Percentiles rank a stretch among this genome's conserved stretches.
These are phyloP conservation scores for Pinna nobilis DNA, from an alignment of 1,140 invertebrate genomes.

Conservation along the genomic window DNA sequence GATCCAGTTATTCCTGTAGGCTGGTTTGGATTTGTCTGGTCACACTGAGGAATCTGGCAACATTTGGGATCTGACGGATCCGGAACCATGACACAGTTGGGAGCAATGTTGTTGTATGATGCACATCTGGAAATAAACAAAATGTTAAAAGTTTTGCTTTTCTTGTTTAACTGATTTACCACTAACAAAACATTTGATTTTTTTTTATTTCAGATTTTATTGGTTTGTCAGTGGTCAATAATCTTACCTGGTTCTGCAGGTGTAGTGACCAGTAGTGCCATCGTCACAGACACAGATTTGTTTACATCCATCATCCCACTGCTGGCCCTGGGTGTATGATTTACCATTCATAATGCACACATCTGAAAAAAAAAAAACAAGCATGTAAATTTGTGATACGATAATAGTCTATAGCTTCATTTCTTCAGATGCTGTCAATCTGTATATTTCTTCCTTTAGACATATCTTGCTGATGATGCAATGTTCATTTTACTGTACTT, in stretches of 20 bases:
- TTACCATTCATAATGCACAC: conserved; percentile 53
- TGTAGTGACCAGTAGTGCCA: conserved; percentile 50
- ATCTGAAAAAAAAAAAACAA: conserved; percentile 11
- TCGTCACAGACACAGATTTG: conserved; percentile 55
- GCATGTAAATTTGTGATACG: neutral
- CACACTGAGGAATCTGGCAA: conserved; percentile 60
- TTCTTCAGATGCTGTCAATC: neutral
- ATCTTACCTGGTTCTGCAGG: conserved; percentile 49
- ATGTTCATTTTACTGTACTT: neutral
- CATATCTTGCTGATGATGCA: too few species aligned
- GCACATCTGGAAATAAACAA: conserved; percentile 52
- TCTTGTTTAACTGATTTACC: too few species aligned
- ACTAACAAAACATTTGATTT: too few species aligned
- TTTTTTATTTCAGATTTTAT: neutral
- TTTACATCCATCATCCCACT: conserved; percentile 55
- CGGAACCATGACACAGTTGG: conserved; percentile 56
- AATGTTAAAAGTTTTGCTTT: too few species aligned
- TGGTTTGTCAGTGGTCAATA: neutral
- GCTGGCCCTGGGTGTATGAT: conserved; percentile 45
- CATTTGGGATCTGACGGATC: conserved; percentile 61
- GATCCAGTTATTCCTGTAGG: conserved; percentile 41
- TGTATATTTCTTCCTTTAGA: too few species aligned
- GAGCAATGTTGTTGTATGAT: conserved; percentile 47
- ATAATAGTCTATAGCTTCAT: neutral
- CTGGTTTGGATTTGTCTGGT: conserved; percentile 38